Percentiles rank a stretch among this genome's conserved stretches.
Conservation (phyloP, 1,140 invertebrate genomes). For the Calliphora vicina region DNA sequence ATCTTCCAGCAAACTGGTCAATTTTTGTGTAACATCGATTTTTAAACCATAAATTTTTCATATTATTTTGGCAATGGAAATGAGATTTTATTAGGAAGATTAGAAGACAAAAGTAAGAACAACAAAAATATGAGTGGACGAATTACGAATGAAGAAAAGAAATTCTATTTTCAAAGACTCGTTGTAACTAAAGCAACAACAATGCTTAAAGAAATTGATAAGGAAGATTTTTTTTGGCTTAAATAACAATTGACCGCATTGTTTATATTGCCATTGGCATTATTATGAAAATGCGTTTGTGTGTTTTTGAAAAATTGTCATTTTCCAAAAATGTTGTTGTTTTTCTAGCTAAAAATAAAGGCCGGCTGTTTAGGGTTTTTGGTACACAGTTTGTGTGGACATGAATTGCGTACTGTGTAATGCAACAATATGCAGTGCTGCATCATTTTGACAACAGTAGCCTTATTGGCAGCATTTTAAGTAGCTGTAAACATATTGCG, state of each 20-base stretch:
- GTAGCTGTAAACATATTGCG: slow-evolving; percentile 41
- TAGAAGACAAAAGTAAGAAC: neutral
- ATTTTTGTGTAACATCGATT: neutral
- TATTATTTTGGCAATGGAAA: slow-evolving; percentile 46
- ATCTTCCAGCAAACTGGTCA: slow-evolving; percentile 14
- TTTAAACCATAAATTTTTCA: slow-evolving; percentile 42
- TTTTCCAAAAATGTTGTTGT: neutral
- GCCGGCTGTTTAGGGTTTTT: neutral
- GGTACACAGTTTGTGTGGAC: neutral
- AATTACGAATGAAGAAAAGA: neutral
- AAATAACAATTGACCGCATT: slow-evolving; percentile 32
- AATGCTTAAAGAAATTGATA: neutral
- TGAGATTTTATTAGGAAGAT: slow-evolving; percentile 28
- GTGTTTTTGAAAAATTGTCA: slow-evolving; percentile 10
- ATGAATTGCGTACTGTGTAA: neutral
- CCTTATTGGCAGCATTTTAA: slow-evolving; percentile 31
- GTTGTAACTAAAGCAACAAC: neutral
- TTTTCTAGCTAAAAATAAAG: neutral
- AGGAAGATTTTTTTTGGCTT: neutral
- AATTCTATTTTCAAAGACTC: neutral
- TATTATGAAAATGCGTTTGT: slow-evolving; percentile 5
- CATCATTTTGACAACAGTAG: neutral
- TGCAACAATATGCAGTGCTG: neutral
- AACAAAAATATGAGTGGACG: slow-evolving; percentile 15
- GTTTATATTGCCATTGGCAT: slow-evolving; percentile 25